Conservation (phyloP, 2,888 invertebrate genomes). For the Hesperia comma region DNA sequence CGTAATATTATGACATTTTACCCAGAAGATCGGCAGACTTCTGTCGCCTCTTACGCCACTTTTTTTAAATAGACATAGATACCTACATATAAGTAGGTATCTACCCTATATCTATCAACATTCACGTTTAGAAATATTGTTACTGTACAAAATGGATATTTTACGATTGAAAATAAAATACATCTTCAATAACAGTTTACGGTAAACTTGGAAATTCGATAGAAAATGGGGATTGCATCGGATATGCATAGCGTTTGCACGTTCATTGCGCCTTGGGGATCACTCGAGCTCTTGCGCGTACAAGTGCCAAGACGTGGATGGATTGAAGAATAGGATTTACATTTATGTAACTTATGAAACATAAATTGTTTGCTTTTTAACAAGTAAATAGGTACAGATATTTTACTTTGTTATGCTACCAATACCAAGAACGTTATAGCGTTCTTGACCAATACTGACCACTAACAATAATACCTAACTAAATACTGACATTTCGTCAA, state of each 20-base stretch:
- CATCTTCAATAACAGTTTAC: slow-evolving; percentile 37
- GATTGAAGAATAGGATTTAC: slow-evolving; percentile 5
- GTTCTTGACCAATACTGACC: too few relatives aligned
- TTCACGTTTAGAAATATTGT: background rate
- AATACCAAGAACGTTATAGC: too few relatives aligned
- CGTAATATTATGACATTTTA: too few relatives aligned
- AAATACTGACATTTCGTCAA: too few relatives aligned
- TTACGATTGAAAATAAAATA: slow-evolving; percentile 20
- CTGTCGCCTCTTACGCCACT: too few relatives aligned
- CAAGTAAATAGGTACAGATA: too few relatives aligned
- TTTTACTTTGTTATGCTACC: too few relatives aligned
- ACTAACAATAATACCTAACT: too few relatives aligned
- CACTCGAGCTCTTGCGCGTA: background rate
- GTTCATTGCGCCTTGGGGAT: slow-evolving; percentile 50
- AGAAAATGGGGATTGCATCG: slow-evolving; percentile 51
- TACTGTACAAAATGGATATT: background rate
- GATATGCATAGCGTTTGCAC: slow-evolving; percentile 55
- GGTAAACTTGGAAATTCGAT: slow-evolving; percentile 45
- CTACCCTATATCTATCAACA: slow-evolving; percentile 40
- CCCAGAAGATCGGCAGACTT: too few relatives aligned
- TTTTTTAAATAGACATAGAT: too few relatives aligned
- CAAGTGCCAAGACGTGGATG: slow-evolving; percentile 10
- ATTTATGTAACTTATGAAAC: slow-evolving; percentile 2
- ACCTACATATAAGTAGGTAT: too few relatives aligned
- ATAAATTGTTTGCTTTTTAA: too few relatives aligned